Conservation (phyloP, 2,888 invertebrate genomes). For the Drosophila infuscata region DNA sequence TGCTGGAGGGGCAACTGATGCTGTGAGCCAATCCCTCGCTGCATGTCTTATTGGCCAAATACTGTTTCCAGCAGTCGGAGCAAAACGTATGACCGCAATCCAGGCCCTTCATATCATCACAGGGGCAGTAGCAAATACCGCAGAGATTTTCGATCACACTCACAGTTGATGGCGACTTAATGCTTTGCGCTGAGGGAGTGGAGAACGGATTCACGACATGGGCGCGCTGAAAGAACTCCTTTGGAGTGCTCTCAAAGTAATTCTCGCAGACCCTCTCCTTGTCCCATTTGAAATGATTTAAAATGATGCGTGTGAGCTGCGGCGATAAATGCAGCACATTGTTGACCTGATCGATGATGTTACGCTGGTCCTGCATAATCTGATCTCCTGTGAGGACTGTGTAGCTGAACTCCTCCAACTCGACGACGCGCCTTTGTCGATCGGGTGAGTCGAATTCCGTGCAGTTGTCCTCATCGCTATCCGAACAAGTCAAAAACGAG, state of each 20-base stretch:
- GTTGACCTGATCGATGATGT: slow-evolving; percentile 98
- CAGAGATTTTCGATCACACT: slow-evolving; percentile 90
- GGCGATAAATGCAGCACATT: slow-evolving; percentile 96
- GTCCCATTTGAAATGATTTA: slow-evolving; percentile 99
- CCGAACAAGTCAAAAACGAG: slow-evolving; percentile 85
- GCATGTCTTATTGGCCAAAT: slow-evolving; percentile 98
- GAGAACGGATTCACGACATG: slow-evolving; percentile 97
- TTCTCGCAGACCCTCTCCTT: slow-evolving; percentile 99
- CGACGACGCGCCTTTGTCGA: slow-evolving; percentile 91
- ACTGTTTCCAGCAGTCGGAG: slow-evolving; percentile 97
- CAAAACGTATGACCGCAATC: slow-evolving; percentile 99
- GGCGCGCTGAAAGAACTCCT: slow-evolving; percentile 96
- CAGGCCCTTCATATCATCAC: slow-evolving; percentile 97
- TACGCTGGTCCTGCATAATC: slow-evolving; percentile 98
- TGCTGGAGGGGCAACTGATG: slow-evolving; percentile 97
- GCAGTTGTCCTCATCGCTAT: slow-evolving; percentile 93
- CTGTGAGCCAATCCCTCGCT: slow-evolving; percentile 98
- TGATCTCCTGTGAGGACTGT: slow-evolving; percentile 97
- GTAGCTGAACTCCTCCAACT: slow-evolving; percentile 95
- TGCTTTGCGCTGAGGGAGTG: slow-evolving; percentile 87
- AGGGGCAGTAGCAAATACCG: slow-evolving; percentile 93
- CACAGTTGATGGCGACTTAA: slow-evolving; percentile 15
- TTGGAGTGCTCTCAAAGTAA: slow-evolving; percentile 97
- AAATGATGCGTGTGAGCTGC: slow-evolving; percentile 95
- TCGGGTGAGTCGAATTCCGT: slow-evolving; percentile 91